These are phyloP conservation scores for Cossypha heuglini DNA, from an alignment of 2,797 vertebrate genomes.

Conservation along the genomic window DNA sequence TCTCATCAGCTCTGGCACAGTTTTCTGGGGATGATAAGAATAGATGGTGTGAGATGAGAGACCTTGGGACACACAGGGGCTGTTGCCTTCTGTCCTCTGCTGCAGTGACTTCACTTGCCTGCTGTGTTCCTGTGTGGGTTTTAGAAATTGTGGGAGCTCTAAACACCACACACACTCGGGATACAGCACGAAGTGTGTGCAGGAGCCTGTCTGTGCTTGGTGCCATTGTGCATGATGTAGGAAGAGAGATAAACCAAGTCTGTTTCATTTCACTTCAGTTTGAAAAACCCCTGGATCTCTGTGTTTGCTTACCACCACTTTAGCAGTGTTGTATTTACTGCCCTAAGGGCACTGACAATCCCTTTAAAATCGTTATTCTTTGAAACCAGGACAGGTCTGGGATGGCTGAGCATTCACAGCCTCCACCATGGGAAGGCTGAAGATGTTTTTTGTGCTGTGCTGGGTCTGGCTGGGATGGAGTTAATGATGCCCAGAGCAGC, in stretches of 20 bases:
- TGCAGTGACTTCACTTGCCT: neutral
- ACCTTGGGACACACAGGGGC: rapidly evolving
- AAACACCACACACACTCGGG: neutral
- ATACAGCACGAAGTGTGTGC: neutral
- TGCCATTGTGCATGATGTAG: neutral
- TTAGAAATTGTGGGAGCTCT: neutral
- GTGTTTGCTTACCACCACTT: neutral
- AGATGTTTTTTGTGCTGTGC: neutral
- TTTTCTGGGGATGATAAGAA: neutral
- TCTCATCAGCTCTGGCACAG: neutral
- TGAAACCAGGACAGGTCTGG: neutral
- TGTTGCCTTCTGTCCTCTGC: neutral
- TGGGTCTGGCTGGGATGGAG: neutral
- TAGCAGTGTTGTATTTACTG: neutral
- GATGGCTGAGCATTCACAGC: neutral
- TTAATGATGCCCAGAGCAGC: neutral
- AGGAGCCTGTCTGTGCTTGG: neutral
- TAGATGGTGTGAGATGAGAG: neutral
- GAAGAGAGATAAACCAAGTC: neutral
- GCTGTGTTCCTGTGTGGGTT: neutral
- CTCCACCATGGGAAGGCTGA: neutral
- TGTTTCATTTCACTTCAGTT: neutral
- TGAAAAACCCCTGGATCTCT: neutral
- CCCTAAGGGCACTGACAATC: neutral
- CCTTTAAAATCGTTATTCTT: neutral